Percentiles rank a stretch among this genome's conserved stretches.
Evolutionary conservation across 2,797 vertebrate genomes (phyloP).

Genomic region (Neosalanx taihuensis): DNA sequence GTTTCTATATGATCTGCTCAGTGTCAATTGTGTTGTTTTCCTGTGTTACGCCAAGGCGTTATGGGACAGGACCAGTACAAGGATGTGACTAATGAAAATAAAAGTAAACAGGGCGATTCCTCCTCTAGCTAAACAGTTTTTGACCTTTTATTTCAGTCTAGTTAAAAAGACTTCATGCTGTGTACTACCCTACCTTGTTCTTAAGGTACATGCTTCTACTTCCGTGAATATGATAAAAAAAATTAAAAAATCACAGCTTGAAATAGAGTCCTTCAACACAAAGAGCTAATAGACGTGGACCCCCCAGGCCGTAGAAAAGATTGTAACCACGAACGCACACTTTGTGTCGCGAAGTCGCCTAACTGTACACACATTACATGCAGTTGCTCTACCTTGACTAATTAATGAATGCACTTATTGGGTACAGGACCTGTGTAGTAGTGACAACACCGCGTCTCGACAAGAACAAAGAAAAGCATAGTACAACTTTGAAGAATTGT

Average conservation of each 20-base stretch:
- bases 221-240: background rate
- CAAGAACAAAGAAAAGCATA: background rate
- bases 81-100: background rate
- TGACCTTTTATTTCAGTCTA: background rate
- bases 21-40: conserved; percentile 16
- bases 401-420: no score
- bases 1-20: conserved; percentile 31
- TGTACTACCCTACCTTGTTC: background rate
- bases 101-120: background rate
- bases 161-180: background rate
- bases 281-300: background rate
- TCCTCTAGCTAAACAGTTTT: background rate
- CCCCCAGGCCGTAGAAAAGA: background rate
- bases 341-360: background rate
- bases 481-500: background rate
- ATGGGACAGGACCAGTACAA: background rate
- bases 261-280: background rate
- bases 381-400: no score
- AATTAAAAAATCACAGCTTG: background rate
- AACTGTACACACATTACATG: no score
- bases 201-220: background rate
- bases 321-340: background rate
- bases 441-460: background rate
- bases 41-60: conserved; percentile 17
- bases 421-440: background rate